Base-by-base conservation (phyloP, 2,797 vertebrate genomes). In the Sebastes nivosus region DNA sequence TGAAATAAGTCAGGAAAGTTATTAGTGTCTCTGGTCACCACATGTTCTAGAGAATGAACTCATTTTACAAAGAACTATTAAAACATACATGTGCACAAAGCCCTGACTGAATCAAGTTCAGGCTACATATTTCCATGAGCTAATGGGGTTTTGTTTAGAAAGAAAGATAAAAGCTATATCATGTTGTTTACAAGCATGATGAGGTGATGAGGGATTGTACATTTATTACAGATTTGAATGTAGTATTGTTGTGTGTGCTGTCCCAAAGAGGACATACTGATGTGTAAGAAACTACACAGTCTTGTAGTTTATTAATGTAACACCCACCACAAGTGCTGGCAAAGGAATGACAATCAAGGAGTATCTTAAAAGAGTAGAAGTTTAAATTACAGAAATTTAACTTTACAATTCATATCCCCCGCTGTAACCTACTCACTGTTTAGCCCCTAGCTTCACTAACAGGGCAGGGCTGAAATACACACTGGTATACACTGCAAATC, bases 21-120 rank as follows among this genome's bases (percentile, higher is more conserved):
- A 61, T 27, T 57, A 22, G 32, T 59, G 67, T 78, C 42, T 79
- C 58, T 80, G 80, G 42, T 24, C 67, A 60, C n/a, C 72, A 79
- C 32, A 69, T 85, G 79, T 32, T 46, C 30, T 27, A 32, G 6
- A 24, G 9, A 73, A 72, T 12, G 61, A 54, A 72, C 20, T 52
- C 7, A 30, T 55, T 77, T 80, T 79, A 65, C 20, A 30, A 65
- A 72, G 18, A 61, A 20, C 46, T 46, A 61, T 22, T 70, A 38
- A 71, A 68, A 58, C 22, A 52, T 27, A n/a, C 20, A 22, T 61
- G 34, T 57, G 67, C 4, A 13, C 67, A 60, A 59, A 82, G n/a
- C 18, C 27, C 18, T 5, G 25, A 46, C 14, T 7, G 25, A 46
- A 69, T 66, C 29, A 68, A 68, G 9, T 6, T 25, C 59, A 59